Conservation (phyloP, 2,888 invertebrate genomes). For the Chalcis sispes region DNA sequence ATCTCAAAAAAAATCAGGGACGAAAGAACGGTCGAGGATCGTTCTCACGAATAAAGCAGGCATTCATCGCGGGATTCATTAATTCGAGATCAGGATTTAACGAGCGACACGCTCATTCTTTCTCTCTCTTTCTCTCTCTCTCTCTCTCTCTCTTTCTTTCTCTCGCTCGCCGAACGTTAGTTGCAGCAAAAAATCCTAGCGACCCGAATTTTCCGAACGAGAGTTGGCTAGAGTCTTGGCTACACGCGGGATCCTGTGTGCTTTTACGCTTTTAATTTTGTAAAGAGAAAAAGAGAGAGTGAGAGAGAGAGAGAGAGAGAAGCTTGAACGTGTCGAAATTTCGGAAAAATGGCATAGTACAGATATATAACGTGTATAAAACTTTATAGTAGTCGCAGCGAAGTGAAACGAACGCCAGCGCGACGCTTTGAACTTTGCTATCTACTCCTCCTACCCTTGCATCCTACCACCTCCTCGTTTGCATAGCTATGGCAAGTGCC, state of each 20-base stretch:
- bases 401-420: background rate
- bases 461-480: constrained; percentile 3
- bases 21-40: too few relatives aligned
- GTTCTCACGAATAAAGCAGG: too few relatives aligned
- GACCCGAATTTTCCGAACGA: constrained; percentile 9
- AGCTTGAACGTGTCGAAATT: background rate
- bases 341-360: background rate
- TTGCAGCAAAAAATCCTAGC: too few relatives aligned
- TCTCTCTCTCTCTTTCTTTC: too few relatives aligned
- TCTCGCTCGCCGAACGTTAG: too few relatives aligned
- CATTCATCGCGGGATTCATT: constrained; percentile 38
- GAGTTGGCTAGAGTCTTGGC: constrained; percentile 1
- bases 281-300: background rate
- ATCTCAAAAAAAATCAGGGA: too few relatives aligned
- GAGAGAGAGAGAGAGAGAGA: background rate
- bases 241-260: background rate
- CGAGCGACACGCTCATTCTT: constrained; percentile 12
- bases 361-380: background rate
- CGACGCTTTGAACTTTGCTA: background rate
- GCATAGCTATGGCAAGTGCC: background rate
- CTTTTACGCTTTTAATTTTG: constrained; percentile 7
- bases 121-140: too few relatives aligned
- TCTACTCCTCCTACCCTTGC: too few relatives aligned
- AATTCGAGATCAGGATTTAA: constrained; percentile 33
- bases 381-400: background rate